A percentile compares a stretch with the other conserved stretches of the same genome.
Evolutionary conservation across 2,113 vertebrate species (phyloP).

Genomic region (Oryzias melastigma): DNA sequence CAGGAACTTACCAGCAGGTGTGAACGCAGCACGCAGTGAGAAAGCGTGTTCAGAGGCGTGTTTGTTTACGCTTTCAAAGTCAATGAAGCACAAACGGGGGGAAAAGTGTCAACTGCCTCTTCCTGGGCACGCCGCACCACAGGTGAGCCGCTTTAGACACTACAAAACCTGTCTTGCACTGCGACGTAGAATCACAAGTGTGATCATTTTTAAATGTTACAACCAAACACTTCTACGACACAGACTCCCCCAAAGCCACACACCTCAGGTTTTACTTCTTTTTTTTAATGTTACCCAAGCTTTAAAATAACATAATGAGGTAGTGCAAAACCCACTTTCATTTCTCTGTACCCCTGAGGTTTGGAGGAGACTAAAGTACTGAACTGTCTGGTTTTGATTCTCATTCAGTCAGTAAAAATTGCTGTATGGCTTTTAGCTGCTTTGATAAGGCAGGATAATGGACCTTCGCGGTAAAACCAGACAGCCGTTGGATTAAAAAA

Average conservation of each 20-base stretch:
- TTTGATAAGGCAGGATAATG: background rate
- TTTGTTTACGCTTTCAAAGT: constrained; percentile 49
- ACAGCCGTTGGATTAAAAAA: background rate
- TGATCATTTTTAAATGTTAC: background rate
- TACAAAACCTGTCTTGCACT: constrained; percentile 1
- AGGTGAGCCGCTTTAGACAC: constrained; percentile 12
- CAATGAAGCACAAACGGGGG: constrained; percentile 35
- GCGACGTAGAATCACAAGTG: background rate
- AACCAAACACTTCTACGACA: background rate
- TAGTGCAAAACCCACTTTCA: background rate
- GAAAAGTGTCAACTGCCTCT: constrained; percentile 39
- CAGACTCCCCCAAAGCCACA: background rate
- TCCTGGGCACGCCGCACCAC: constrained; percentile 13
- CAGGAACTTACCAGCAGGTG: constrained; percentile 65
- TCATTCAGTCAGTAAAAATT: background rate
- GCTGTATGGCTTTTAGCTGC: background rate
- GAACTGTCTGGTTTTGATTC: constrained; percentile 1
- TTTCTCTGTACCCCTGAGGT: background rate
- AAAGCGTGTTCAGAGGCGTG: constrained; percentile 15
- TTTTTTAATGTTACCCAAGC: background rate
- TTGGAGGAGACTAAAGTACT: background rate
- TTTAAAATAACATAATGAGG: background rate
- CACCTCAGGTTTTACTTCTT: background rate
- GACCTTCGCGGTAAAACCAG: background rate
- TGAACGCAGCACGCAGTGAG: constrained; percentile 38